Conservation (phyloP, 1,140 invertebrate species). For the Gonatopus flavifemur region DNA sequence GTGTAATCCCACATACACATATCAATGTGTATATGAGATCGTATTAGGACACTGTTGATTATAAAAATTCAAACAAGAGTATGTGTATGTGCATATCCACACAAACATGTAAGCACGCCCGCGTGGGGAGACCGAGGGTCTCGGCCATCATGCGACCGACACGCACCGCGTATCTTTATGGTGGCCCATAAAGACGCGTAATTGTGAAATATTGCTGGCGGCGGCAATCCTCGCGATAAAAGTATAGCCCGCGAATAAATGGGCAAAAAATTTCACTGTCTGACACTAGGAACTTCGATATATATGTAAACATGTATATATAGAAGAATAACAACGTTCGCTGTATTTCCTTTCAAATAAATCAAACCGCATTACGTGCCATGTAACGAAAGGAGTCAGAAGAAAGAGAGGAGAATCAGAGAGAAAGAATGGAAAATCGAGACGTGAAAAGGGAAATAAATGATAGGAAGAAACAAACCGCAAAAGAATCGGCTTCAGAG, state of each 20-base stretch:
- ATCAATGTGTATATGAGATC: too few species aligned
- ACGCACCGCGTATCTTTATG: constrained; percentile 50
- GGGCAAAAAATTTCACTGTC: constrained; percentile 38
- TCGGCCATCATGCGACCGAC: constrained; percentile 43
- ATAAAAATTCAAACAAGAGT: constrained; percentile 46
- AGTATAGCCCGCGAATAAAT: constrained; percentile 13
- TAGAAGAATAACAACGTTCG: too few species aligned
- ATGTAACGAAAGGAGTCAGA: constrained; percentile 21
- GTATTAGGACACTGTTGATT: too few species aligned
- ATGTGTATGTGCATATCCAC: too few species aligned
- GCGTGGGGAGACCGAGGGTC: too few species aligned
- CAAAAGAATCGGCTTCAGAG: constrained; percentile 15
- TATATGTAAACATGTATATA: too few species aligned
- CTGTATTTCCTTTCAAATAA: too few species aligned
- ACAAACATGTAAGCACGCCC: too few species aligned
- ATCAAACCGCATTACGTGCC: constrained; percentile 36
- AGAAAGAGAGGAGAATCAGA: neutral
- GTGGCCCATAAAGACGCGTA: constrained; percentile 47
- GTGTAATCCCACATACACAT: too few species aligned
- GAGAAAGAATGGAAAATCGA: constrained; percentile 1
- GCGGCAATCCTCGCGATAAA: constrained; percentile 37
- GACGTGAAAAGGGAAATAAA: neutral
- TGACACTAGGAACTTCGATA: constrained; percentile 18
- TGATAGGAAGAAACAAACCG: constrained; percentile 13
- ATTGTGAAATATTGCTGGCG: constrained; percentile 50